Evolutionary conservation across 2,888 invertebrate species (phyloP).

Genomic region (Troides oblongomaculatus): DNA sequence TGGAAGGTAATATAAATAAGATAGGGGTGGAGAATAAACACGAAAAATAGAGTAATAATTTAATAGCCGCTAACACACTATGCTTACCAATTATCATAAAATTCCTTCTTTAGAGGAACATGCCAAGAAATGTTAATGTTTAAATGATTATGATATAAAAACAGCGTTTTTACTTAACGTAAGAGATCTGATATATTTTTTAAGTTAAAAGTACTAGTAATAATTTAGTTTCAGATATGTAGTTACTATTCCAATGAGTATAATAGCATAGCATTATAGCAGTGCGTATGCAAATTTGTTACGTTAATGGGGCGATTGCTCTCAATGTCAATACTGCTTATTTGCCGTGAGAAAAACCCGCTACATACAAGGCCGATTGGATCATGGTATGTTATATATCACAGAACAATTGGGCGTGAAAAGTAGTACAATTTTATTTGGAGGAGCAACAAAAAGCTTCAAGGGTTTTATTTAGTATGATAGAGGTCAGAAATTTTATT

Average conservation of each 20-base stretch:
- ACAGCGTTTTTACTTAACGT: too few species aligned
- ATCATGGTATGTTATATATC: neutral
- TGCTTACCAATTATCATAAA: too few species aligned
- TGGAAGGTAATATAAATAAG: too few species aligned
- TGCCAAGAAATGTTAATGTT: too few species aligned
- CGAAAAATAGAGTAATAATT: too few species aligned
- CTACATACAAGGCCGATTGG: constrained; percentile 3
- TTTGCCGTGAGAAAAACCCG: constrained; percentile 14
- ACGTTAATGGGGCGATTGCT: constrained; percentile 9
- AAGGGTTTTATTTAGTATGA: too few species aligned
- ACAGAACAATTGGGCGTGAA: neutral
- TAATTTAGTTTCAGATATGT: neutral
- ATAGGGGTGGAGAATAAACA: too few species aligned
- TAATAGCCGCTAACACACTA: too few species aligned
- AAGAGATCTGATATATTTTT: neutral
- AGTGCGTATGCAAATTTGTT: constrained; percentile 16
- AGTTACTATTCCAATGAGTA: constrained; percentile 7
- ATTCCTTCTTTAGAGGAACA: too few species aligned
- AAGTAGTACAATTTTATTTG: neutral
- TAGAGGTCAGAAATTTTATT: too few species aligned
- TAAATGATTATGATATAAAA: too few species aligned
- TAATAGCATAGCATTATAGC: constrained; percentile 6
- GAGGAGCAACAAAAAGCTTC: too few species aligned
- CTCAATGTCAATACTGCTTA: constrained; percentile 5
- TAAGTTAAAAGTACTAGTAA: neutral